Percentiles rank a stretch among this genome's conserved stretches.
Evolutionary conservation across 2,797 vertebrate species (phyloP).

Genomic region (Mormyrus hasselquistii): DNA sequence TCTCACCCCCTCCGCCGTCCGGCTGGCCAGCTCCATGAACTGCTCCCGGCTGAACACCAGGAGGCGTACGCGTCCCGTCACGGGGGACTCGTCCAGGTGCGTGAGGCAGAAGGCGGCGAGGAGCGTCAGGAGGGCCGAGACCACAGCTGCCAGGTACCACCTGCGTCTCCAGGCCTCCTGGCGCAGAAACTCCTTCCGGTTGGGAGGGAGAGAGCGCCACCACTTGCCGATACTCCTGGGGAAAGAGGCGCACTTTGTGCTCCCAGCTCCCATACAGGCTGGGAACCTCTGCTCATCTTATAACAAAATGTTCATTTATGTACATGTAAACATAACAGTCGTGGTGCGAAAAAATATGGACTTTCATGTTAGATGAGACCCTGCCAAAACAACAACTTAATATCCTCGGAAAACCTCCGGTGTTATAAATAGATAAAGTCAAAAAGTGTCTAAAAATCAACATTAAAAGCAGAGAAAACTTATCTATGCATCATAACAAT

Average conservation of each 20-base stretch:
- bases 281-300: not conserved
- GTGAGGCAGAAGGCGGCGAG: constrained; percentile 73
- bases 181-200: constrained; percentile 72
- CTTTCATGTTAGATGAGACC: not conserved
- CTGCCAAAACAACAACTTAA: not conserved
- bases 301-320: not conserved
- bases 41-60: constrained; percentile 77
- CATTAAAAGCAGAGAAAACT: not conserved
- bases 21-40: constrained; percentile 71
- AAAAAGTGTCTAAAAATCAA: not conserved
- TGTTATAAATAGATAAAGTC: not conserved
- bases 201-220: constrained; percentile 80
- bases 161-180: constrained; percentile 65
- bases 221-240: constrained; percentile 87
- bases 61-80: constrained; percentile 82
- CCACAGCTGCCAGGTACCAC: constrained; percentile 68
- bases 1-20: constrained; percentile 74
- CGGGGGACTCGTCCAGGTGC: constrained; percentile 81
- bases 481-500: not conserved
- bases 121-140: constrained; percentile 57
- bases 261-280: not conserved
- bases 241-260: not conserved
- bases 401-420: not conserved
- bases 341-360: not conserved
- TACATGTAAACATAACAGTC: not conserved